Percentiles rank a stretch among this genome's conserved stretches.
Evolutionary conservation across 2,888 invertebrate species (phyloP).

Genomic region (Leptinotarsa rubiginosa): DNA sequence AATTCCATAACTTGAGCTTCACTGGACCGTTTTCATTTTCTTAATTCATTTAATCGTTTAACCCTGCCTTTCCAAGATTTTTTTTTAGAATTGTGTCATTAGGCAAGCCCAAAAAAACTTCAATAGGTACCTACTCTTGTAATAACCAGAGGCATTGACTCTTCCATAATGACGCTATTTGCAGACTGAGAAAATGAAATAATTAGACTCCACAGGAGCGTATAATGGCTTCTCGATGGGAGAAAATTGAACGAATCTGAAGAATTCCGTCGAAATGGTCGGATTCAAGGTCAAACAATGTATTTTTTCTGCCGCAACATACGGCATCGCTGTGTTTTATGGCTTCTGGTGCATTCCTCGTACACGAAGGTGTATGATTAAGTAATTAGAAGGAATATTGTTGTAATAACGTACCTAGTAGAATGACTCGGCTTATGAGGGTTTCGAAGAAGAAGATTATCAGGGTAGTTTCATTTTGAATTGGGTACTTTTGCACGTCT

Average conservation of each 20-base stretch:
- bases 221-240: constrained; percentile 28
- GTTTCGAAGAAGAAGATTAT: background rate
- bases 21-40: too few relatives aligned
- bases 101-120: too few relatives aligned
- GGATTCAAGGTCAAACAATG: background rate
- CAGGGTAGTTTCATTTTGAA: background rate
- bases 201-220: constrained; percentile 33
- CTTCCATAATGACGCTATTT: constrained; percentile 37
- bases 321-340: constrained; percentile 18
- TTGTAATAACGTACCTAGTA: background rate
- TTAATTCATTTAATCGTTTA: too few relatives aligned
- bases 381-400: constrained; percentile 9
- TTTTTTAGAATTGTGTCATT: too few relatives aligned
- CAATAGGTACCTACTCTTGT: background rate
- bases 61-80: too few relatives aligned
- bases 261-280: background rate
- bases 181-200: constrained; percentile 31
- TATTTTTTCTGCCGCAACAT: background rate
- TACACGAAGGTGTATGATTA: constrained; percentile 23
- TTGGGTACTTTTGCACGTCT: background rate
- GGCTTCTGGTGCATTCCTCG: constrained; percentile 21
- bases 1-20: too few relatives aligned
- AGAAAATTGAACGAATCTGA: background rate
- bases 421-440: background rate
- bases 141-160: constrained; percentile 28